phyloP scores from a whole-genome alignment of 2,888 invertebrate species.

The Meandrusa payeni region DNA sequence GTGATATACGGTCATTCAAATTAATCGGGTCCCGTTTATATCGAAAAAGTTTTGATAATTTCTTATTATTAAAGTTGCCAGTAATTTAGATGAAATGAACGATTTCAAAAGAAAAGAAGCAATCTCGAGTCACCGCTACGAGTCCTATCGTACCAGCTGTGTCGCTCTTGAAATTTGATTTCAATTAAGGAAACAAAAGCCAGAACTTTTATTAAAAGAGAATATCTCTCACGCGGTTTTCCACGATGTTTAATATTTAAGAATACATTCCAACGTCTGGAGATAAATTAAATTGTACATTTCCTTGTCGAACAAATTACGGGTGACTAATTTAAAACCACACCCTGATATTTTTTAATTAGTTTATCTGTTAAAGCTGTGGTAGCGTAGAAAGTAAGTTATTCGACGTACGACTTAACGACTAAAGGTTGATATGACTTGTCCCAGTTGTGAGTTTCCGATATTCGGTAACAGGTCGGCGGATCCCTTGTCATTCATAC shows the following conservation, averaged over 20 bases:
- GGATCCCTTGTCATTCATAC: too few relatives aligned
- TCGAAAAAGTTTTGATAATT: constrained; percentile 14
- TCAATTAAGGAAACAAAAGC: constrained; percentile 71
- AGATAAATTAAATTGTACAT: constrained; percentile 38
- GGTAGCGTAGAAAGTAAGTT: too few relatives aligned
- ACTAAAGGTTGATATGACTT: too few relatives aligned
- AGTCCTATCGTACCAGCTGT: constrained; percentile 56
- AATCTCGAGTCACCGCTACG: constrained; percentile 49
- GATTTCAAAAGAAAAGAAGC: constrained; percentile 40
- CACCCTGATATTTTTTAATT: too few relatives aligned
- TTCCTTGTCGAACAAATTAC: constrained; percentile 19
- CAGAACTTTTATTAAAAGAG: constrained; percentile 69
- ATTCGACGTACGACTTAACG: too few relatives aligned
- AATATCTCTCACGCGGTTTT: constrained; percentile 46
- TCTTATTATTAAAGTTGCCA: constrained; percentile 18
- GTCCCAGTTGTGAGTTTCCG: too few relatives aligned
- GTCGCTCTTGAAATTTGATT: constrained; percentile 70
- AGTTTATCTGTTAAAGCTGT: too few relatives aligned
- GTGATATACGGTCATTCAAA: background rate
- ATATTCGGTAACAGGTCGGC: too few relatives aligned
- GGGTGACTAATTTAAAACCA: too few relatives aligned
- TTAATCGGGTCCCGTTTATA: constrained; percentile 3
- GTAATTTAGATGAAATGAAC: constrained; percentile 22
- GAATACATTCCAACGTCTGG: constrained; percentile 39
- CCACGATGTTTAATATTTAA: constrained; percentile 46